These are phyloP conservation scores for Columba livia DNA, from an alignment of 2,113 vertebrate species.

Conservation along the genomic window DNA sequence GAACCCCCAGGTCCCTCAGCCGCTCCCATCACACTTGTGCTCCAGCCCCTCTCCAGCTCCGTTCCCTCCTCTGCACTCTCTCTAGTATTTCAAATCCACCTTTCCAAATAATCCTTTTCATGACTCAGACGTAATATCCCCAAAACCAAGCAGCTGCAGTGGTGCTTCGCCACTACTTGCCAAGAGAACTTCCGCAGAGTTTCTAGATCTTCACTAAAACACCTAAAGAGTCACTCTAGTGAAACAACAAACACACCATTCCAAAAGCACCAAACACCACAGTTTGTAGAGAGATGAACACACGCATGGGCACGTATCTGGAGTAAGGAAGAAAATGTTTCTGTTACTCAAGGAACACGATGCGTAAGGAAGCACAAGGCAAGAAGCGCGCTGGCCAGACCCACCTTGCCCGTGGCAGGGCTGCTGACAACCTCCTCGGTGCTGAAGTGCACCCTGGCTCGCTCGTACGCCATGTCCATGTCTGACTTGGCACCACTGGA, in stretches of 20 bases:
- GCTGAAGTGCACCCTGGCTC: slow-evolving; percentile 28
- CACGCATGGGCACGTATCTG: accelerated
- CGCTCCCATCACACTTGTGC: too few species aligned
- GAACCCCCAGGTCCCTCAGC: too few species aligned
- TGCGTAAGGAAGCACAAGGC: accelerated
- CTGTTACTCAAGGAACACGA: accelerated
- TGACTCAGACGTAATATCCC: neutral
- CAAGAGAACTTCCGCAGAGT: neutral
- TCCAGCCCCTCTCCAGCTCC: too few species aligned
- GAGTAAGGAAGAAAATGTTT: neutral
- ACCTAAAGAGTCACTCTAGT: neutral
- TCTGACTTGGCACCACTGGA: slow-evolving; percentile 40
- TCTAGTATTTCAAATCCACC: neutral
- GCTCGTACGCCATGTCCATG: slow-evolving; percentile 74
- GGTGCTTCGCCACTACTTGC: neutral
- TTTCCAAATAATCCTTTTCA: neutral
- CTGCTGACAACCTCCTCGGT: slow-evolving; percentile 65
- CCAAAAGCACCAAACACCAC: neutral
- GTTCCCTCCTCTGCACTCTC: too few species aligned
- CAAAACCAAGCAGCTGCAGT: neutral
- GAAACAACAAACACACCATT: neutral
- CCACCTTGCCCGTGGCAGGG: slow-evolving; percentile 78
- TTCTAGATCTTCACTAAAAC: neutral
- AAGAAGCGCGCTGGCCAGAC: neutral
- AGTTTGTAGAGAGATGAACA: too few species aligned